Base-by-base conservation (phyloP, 2,113 vertebrate genomes). In the Notarius quadriscutis region DNA sequence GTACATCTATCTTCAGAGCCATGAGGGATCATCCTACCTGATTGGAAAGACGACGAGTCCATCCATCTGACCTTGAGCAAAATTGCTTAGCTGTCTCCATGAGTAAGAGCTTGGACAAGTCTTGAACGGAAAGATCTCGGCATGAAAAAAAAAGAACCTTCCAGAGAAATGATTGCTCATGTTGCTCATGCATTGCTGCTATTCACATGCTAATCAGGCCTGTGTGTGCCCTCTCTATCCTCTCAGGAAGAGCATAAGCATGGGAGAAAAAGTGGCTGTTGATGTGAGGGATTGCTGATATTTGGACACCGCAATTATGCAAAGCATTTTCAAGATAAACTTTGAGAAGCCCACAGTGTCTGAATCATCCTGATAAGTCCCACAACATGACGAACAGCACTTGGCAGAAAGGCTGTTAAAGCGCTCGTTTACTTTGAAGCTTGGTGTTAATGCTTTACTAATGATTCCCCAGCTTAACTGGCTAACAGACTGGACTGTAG, bases 21-120 rank as follows among this genome's bases (percentile, higher is more conserved):
- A 84, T 75, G 83, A 62, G 89, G 60, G 83, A 81, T 75, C 87
- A 91, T 85, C 83, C 83, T 81, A 82, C 62, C 89, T 92, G 93
- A 92, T 89, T 81, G 88, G 50, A 85, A 90, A 90, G 83, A 90
- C 88, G 88, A 86, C 92, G 89, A 86, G 74, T 57, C 51, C 85
- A 88, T 89, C 88, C 57, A 8, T 58, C 5, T 27, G 87, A 93
- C 84, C 90, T 93, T 90, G 89, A 55, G 65, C 74, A 6, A 77
- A 58, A 80, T 34, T 62, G 83, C 65, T 80, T 41, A 53, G 79
- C 65, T 34, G 27, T 62, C 78, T 81, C 53, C 65, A 17, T 12
- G 63, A 75, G 62, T 83, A 65, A 27, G 51, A 87, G 22, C 48
- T 8, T 55, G 48, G 27, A 77, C 5, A 12, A 48, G 72, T 25